Evolutionary conservation across 2,113 vertebrate genomes (phyloP), one percentile per base, ranked within the genome.

Genomic region (Puntigrus tetrazona): DNA sequence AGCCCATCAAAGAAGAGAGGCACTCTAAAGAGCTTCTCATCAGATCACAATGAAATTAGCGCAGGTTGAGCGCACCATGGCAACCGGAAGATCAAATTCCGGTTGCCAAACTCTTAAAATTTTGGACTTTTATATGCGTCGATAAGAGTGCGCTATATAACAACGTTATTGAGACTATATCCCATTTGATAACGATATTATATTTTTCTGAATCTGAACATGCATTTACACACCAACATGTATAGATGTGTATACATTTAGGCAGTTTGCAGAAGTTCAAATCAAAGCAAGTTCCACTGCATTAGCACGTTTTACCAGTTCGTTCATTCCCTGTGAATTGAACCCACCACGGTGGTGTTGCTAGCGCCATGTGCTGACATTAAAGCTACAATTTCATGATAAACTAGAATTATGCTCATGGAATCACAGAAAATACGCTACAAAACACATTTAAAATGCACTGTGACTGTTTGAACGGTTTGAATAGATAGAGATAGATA

Each of bases 1-100:
- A 63, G 27, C 73, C 31, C 79, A 81, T 81, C 79, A 81, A 81
- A 81, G 63, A 79, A 67, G 41, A 70, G 29, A 47, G 63, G 20
- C 27, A 47, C 79, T 81, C 43, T 5, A 36, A 81, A 70, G 63
- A 52, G 29, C 61, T 25, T 70, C 45, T 81, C 78, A 81, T 81
- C 79, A 70, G 27, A 81, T 36, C 31, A 57, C 25, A 76, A 47
- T 47, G 8, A 18, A 63, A 80, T 43, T 13, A 29, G 13, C 57
- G 50, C 16, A 31, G 22, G 22, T 11, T 34, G 78, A 67, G 41
- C 7, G n/a, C 25, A 7, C 41, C 59, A 31, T 67, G 43, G 8
- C 59, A 65, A 65, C 78, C 38, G 14, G 27, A 43, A 63, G 57
- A 80, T 43, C 27, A 29, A 18, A 78, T 41, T 41, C 10, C n/a